Evolutionary conservation across 2,113 vertebrate species (phyloP).

Genomic region (Nycticryphes semicollaris): DNA sequence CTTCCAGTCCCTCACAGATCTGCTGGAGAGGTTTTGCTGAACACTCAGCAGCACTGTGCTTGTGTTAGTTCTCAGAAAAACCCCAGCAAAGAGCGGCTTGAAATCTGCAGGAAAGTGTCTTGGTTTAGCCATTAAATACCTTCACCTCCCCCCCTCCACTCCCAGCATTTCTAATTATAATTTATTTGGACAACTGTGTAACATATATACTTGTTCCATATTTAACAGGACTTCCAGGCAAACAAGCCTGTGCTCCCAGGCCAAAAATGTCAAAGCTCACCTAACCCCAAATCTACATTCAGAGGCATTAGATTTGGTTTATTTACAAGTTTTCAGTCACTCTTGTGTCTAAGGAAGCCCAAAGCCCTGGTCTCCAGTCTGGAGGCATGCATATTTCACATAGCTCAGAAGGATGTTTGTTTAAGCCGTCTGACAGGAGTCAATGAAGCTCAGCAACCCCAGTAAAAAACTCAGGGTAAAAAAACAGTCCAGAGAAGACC

Average conservation of each 20-base stretch:
- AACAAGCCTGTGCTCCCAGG: neutral
- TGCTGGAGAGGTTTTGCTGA: neutral
- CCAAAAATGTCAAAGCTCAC: slow-evolving; percentile 33
- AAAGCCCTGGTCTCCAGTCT: neutral
- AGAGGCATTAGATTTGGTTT: slow-evolving; percentile 33
- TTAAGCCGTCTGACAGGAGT: slow-evolving; percentile 25
- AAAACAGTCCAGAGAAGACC: neutral
- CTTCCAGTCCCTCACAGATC: neutral
- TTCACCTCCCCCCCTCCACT: neutral
- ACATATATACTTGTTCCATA: neutral
- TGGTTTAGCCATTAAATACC: slow-evolving; percentile 22
- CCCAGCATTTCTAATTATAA: slow-evolving; percentile 22
- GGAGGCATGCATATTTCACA: neutral
- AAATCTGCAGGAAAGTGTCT: neutral
- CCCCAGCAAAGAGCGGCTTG: neutral
- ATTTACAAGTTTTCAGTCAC: slow-evolving; percentile 30
- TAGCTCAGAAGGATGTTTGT: neutral
- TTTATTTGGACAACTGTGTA: slow-evolving; percentile 30
- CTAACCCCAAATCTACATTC: slow-evolving; percentile 33
- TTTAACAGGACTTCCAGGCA: slow-evolving; percentile 19
- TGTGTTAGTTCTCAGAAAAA: slow-evolving; percentile 19
- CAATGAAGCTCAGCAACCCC: neutral
- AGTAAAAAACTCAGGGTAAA: neutral
- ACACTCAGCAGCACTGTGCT: neutral
- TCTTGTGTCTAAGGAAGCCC: neutral